These are phyloP conservation scores for Enteromius afrohamiltoni DNA, from an alignment of 2,797 vertebrate species.

Conservation along the genomic window DNA sequence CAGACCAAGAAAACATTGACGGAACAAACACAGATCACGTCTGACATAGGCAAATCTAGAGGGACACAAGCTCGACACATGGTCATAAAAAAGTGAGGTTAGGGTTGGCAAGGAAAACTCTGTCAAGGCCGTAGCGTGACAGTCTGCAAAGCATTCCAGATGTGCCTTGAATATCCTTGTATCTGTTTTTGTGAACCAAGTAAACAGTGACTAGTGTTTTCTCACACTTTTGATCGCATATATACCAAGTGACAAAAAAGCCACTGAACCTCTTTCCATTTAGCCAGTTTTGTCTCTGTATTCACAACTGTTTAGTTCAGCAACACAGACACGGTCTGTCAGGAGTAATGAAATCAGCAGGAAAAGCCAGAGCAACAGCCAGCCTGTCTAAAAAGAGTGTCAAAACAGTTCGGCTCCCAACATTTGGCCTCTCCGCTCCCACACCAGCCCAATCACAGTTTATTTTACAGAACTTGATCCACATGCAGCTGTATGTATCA, in stretches of 20 bases:
- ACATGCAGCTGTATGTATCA: slow-evolving; percentile 33
- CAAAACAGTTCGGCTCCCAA: slow-evolving; percentile 15
- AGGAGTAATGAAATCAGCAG: slow-evolving; percentile 40
- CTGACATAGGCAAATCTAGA: slow-evolving; percentile 9
- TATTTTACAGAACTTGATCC: slow-evolving; percentile 30
- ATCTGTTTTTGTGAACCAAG: slow-evolving; percentile 45
- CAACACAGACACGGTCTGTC: slow-evolving; percentile 29
- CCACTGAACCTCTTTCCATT: slow-evolving; percentile 14
- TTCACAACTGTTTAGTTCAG: slow-evolving; percentile 21
- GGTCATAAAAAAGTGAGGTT: slow-evolving; percentile 22
- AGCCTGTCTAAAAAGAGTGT: slow-evolving; percentile 5
- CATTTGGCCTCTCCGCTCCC: slow-evolving; percentile 8
- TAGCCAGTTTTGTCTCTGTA: slow-evolving; percentile 26
- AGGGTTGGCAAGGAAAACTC: slow-evolving; percentile 21
- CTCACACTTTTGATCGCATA: slow-evolving; percentile 19
- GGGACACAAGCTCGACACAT: slow-evolving; percentile 30
- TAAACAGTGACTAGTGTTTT: slow-evolving; percentile 42
- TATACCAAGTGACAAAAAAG: slow-evolving; percentile 10
- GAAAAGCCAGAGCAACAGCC: slow-evolving; percentile 37
- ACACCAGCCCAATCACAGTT: neutral
- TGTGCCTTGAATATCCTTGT: slow-evolving; percentile 14
- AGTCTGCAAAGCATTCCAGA: slow-evolving; percentile 33
- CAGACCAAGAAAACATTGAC: neutral
- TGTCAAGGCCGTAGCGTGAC: slow-evolving; percentile 13
- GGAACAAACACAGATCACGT: slow-evolving; percentile 27